Conservation (phyloP, 2,113 vertebrate species). For the Tyrannus savana region DNA sequence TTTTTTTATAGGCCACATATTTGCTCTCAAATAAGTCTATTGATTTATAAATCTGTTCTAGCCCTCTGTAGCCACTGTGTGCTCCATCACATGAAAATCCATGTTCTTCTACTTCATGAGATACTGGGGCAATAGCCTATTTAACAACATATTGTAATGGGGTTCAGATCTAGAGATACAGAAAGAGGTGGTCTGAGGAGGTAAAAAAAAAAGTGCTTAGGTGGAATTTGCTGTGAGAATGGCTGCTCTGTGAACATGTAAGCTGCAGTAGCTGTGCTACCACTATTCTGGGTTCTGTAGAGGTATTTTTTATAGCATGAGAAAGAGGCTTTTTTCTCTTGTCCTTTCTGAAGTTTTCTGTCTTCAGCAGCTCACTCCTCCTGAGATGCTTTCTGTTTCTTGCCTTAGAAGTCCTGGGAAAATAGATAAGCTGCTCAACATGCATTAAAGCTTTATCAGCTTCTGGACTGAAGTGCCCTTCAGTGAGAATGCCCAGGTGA, state of each 20-base stretch:
- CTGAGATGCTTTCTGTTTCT: background rate
- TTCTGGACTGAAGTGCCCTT: slow-evolving; percentile 5
- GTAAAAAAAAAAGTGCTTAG: accelerated
- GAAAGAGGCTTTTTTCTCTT: background rate
- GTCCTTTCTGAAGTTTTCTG: background rate
- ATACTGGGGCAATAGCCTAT: background rate
- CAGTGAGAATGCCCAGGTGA: slow-evolving; percentile 29
- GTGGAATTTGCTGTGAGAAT: background rate
- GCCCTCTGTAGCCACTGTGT: background rate
- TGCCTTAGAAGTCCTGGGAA: background rate
- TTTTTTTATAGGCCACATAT: background rate
- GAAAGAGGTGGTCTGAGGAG: background rate
- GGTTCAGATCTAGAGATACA: background rate
- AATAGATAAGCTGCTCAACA: slow-evolving; percentile 45
- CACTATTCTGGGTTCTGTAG: background rate
- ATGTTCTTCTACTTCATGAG: background rate
- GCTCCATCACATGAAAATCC: background rate
- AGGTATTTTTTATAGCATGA: background rate
- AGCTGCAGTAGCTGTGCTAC: background rate
- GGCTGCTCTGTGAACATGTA: background rate
- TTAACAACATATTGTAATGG: background rate
- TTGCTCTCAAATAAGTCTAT: background rate
- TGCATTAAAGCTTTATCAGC: slow-evolving; percentile 14
- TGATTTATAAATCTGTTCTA: background rate
- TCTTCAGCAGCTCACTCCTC: background rate